These are phyloP conservation scores for Austrofundulus limnaeus DNA, from an alignment of 2,113 vertebrate species.

Conservation along the genomic window DNA sequence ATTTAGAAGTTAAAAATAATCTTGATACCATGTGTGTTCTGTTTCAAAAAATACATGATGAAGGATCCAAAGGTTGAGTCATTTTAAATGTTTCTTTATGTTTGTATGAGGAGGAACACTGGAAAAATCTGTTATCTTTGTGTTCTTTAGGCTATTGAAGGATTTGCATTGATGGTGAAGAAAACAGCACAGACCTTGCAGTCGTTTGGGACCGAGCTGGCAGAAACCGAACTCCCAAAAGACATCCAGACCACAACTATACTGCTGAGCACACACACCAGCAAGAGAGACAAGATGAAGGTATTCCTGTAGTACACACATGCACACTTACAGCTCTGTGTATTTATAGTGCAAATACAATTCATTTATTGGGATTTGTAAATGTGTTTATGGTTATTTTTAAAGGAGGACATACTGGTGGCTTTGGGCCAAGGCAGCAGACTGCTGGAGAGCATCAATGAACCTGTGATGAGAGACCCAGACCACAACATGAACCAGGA, in stretches of 20 bases:
- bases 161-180: conserved; percentile 95
- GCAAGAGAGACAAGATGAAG: conserved; percentile 91
- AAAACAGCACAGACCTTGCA: conserved; percentile 93
- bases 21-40: neutral
- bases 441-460: conserved; percentile 85
- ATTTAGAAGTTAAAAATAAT: neutral
- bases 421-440: conserved; percentile 83
- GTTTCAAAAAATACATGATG: neutral
- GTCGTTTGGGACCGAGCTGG: conserved; percentile 91
- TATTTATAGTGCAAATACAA: neutral
- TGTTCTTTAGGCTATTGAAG: conserved; percentile 89
- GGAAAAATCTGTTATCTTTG: conserved; percentile 1
- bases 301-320: conserved; percentile 57
- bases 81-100: neutral
- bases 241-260: conserved; percentile 86
- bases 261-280: conserved; percentile 85
- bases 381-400: conserved; percentile 34
- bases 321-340: neutral
- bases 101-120: neutral
- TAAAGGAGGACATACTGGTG: conserved; percentile 85
- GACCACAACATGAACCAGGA: conserved; percentile 90
- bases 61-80: neutral
- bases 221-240: conserved; percentile 94
- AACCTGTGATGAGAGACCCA: conserved; percentile 81
- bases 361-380: neutral